Conservation (phyloP, 2,888 invertebrate species). For the Drosophila bunnanda region DNA sequence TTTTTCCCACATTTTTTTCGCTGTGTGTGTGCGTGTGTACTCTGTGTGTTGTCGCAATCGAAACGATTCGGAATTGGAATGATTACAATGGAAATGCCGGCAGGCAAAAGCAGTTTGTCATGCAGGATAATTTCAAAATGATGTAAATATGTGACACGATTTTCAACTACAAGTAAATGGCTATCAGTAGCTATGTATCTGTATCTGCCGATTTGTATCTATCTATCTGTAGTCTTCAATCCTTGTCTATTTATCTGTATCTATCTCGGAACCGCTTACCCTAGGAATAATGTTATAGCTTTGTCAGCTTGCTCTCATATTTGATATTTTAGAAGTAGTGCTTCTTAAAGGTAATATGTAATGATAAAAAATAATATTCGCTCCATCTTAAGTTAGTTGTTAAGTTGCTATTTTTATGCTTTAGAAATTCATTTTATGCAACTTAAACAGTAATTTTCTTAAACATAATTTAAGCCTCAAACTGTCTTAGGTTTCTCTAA, state of each 20-base stretch:
- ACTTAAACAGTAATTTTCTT: neutral
- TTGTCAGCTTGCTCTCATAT: neutral
- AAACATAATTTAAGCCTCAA: neutral
- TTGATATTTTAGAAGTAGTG: too few species aligned
- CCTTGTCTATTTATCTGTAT: too few species aligned
- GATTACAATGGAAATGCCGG: constrained; percentile 5
- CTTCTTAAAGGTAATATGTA: neutral
- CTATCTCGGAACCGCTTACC: neutral
- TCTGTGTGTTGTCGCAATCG: constrained; percentile 8
- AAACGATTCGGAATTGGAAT: constrained; percentile 1
- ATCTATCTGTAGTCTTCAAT: neutral
- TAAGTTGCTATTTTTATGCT: neutral
- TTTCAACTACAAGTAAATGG: neutral
- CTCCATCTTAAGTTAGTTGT: too few species aligned
- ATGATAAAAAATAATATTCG: neutral
- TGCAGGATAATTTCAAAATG: constrained; percentile 80
- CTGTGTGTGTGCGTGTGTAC: constrained; percentile 35
- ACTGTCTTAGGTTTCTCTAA: neutral
- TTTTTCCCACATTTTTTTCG: constrained; percentile 17
- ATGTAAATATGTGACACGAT: constrained; percentile 70
- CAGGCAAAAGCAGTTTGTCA: constrained; percentile 82
- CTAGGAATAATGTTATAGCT: neutral
- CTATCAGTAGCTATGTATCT: neutral
- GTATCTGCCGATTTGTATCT: neutral
- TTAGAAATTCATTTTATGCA: neutral